phyloP scores from a whole-genome alignment of 2,888 invertebrate species.

The Linnaemya vulpina region DNA sequence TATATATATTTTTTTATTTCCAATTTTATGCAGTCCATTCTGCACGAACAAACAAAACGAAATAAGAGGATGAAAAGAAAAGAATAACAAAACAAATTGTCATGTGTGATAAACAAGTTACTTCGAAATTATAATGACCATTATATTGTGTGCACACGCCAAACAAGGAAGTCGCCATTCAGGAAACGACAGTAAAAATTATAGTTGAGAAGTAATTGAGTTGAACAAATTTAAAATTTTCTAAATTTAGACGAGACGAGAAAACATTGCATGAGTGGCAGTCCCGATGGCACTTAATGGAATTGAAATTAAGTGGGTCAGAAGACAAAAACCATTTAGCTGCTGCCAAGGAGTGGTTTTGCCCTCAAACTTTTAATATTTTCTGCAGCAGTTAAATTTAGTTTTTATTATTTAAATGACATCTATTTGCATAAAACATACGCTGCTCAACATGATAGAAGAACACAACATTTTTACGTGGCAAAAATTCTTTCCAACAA shows the following conservation, averaged over 20 bases:
- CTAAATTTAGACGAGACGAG: background rate
- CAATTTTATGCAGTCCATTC: background rate
- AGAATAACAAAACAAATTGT: slow-evolving; percentile 8
- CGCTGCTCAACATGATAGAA: too few relatives aligned
- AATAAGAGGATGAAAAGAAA: too few relatives aligned
- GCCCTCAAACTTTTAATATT: too few relatives aligned
- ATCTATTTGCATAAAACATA: too few relatives aligned
- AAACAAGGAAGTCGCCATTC: slow-evolving; percentile 22
- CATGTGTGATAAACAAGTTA: slow-evolving; percentile 32
- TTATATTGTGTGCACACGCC: background rate
- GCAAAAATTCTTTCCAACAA: too few relatives aligned
- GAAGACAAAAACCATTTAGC: background rate
- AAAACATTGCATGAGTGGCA: background rate
- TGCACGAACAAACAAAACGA: background rate
- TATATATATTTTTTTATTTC: slow-evolving; percentile 4
- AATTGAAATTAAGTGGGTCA: slow-evolving; percentile 6
- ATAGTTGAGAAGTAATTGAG: slow-evolving; percentile 19
- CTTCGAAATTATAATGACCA: slow-evolving; percentile 2
- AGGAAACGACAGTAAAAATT: slow-evolving; percentile 45
- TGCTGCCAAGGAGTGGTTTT: background rate
- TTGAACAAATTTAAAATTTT: slow-evolving; percentile 1
- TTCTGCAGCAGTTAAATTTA: too few relatives aligned
- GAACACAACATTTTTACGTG: too few relatives aligned
- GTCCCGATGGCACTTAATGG: background rate
- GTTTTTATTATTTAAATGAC: too few relatives aligned